Conservation (phyloP, 2,797 vertebrate genomes). For the Psittacula derbiana region DNA sequence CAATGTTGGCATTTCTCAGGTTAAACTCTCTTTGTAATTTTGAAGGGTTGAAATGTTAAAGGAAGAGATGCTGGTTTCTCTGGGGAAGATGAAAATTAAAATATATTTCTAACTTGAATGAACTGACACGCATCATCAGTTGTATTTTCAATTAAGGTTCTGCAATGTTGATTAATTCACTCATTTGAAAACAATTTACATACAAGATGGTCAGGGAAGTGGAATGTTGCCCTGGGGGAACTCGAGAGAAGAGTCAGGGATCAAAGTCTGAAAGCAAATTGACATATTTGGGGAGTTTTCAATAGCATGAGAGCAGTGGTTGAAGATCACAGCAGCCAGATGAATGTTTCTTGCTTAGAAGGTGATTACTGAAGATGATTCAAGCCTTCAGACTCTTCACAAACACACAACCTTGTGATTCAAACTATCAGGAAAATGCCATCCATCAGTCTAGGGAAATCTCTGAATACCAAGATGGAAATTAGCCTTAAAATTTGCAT, state of each 20-base stretch:
- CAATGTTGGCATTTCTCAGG: background rate
- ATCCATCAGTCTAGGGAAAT: background rate
- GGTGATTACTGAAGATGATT: background rate
- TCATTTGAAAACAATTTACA: constrained; percentile 67
- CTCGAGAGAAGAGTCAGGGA: constrained; percentile 12
- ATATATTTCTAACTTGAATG: constrained; percentile 49
- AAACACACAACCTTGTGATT: background rate
- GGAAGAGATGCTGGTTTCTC: constrained; percentile 30
- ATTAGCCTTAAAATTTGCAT: constrained; percentile 24
- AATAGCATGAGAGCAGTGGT: background rate
- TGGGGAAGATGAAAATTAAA: constrained; percentile 34
- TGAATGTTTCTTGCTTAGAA: background rate
- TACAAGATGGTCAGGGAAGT: constrained; percentile 35
- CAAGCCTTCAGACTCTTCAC: background rate
- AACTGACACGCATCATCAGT: constrained; percentile 51
- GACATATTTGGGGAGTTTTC: constrained; percentile 25
- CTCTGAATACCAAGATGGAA: background rate
- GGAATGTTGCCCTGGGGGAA: constrained; percentile 34
- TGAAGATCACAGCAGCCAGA: constrained; percentile 21
- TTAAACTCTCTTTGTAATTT: background rate
- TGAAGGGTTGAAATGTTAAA: background rate
- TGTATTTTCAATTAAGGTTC: constrained; percentile 64
- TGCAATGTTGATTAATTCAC: constrained; percentile 61
- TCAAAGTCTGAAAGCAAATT: constrained; percentile 36
- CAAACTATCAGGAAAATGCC: background rate